Evolutionary conservation across 2,888 invertebrate species (phyloP).

Genomic region (Drosophila barbarae): DNA sequence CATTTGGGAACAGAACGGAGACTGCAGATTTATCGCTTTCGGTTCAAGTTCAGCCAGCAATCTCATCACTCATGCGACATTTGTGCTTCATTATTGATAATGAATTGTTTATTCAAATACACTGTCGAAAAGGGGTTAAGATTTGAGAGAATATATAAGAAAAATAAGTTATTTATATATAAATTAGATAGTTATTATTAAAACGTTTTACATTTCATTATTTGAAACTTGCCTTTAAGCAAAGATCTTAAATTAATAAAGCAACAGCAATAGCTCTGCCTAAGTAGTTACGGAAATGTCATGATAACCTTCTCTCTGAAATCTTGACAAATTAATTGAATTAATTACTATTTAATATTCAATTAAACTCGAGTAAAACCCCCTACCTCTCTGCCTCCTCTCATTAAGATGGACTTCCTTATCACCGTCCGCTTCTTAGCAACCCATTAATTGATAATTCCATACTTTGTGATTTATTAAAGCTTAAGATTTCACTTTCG

Average conservation of each 20-base stretch:
- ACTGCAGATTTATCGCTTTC: slow-evolving; percentile 59
- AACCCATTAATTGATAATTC: slow-evolving; percentile 34
- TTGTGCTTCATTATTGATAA: slow-evolving; percentile 50
- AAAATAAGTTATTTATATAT: not conserved
- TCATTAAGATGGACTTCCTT: slow-evolving; percentile 19
- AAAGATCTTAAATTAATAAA: not conserved
- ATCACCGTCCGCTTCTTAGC: slow-evolving; percentile 10
- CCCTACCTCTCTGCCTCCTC: not conserved
- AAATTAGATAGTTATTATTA: not conserved
- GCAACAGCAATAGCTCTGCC: too few species aligned
- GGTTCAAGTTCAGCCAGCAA: slow-evolving; percentile 52
- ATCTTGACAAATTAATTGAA: slow-evolving; percentile 1
- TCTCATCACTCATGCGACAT: slow-evolving; percentile 53
- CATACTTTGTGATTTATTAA: slow-evolving; percentile 28
- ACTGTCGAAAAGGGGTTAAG: not conserved
- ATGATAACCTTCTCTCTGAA: not conserved
- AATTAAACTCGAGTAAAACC: not conserved
- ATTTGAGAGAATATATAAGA: not conserved
- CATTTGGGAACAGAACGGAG: not conserved
- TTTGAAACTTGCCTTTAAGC: not conserved
- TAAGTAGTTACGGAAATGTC: not conserved
- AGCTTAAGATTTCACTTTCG: slow-evolving; percentile 32
- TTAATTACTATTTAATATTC: slow-evolving; percentile 1
- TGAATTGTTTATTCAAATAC: slow-evolving; percentile 44
- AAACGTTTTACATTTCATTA: not conserved